A percentile compares a stretch with the other conserved stretches of the same genome.
These are phyloP conservation scores for Microdon myrmicae DNA, from an alignment of 2,888 invertebrate species.

Conservation along the genomic window DNA sequence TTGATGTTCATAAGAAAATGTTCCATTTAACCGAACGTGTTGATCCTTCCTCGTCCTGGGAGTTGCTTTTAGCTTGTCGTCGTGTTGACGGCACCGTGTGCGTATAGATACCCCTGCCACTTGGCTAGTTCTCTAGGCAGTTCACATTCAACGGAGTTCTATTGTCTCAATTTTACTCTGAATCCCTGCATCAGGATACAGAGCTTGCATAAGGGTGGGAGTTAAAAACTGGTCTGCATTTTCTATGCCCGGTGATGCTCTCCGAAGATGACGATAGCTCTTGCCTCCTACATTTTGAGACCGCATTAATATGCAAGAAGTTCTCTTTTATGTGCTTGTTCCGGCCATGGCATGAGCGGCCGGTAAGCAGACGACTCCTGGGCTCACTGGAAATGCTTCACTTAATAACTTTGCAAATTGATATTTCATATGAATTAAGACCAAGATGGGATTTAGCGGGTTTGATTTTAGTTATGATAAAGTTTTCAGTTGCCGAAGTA, in stretches of 20 bases:
- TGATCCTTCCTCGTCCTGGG: constrained; percentile 19
- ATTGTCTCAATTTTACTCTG: constrained; percentile 39
- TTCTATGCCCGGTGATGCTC: constrained; percentile 19
- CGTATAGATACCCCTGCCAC: no score
- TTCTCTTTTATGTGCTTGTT: constrained; percentile 39
- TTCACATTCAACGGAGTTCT: constrained; percentile 22
- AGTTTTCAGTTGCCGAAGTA: constrained; percentile 24
- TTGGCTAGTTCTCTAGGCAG: neutral
- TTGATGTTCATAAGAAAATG: constrained; percentile 43
- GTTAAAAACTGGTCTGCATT: no score
- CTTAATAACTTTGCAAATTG: constrained; percentile 44
- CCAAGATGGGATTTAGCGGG: constrained; percentile 44
- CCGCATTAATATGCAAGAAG: constrained; percentile 45
- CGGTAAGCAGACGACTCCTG: constrained; percentile 1
- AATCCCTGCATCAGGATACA: no score
- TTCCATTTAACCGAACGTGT: constrained; percentile 39
- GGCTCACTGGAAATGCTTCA: constrained; percentile 12
- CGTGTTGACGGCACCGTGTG: no score
- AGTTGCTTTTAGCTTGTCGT: neutral
- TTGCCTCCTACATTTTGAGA: constrained; percentile 30
- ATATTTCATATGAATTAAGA: constrained; percentile 47
- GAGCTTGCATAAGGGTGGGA: no score
- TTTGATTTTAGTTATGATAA: constrained; percentile 47
- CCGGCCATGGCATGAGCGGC: constrained; percentile 14
- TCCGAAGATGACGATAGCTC: constrained; percentile 31